These are phyloP conservation scores for Globodera ellingtonae DNA, from an alignment of 1,140 invertebrate species.

Conservation along the genomic window DNA sequence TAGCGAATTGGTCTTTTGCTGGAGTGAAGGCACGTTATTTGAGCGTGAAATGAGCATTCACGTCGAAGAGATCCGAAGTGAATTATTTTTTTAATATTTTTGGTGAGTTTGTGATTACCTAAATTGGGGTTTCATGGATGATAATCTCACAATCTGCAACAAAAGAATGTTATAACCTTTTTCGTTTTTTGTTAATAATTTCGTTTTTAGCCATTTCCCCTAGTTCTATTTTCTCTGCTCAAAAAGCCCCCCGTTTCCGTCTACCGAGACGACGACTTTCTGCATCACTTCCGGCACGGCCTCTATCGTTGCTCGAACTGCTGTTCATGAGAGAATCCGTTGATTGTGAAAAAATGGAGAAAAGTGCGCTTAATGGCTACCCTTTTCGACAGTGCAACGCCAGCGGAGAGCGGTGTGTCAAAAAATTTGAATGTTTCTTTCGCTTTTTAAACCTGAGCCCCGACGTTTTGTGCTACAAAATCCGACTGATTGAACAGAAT, in stretches of 20 bases:
- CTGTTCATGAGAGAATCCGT: not conserved
- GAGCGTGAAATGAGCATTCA: not conserved
- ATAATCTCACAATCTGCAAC: too few relatives aligned
- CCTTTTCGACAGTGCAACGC: not conserved
- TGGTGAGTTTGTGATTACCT: not conserved
- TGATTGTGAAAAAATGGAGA: not conserved
- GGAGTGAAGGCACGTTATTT: constrained; percentile 26
- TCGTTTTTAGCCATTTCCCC: not conserved
- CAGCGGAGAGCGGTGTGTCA: not conserved
- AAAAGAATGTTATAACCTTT: too few relatives aligned
- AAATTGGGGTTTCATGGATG: too few relatives aligned
- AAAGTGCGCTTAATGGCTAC: not conserved
- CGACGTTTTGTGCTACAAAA: too few relatives aligned
- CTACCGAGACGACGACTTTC: not conserved
- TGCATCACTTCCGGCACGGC: not conserved
- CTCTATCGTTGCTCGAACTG: constrained; percentile 1
- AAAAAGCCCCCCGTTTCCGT: not conserved
- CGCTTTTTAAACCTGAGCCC: too few relatives aligned
- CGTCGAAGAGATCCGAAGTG: constrained; percentile 7
- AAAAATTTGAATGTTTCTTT: too few relatives aligned
- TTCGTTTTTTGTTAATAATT: not conserved
- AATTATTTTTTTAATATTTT: not conserved
- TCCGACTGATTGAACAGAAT: too few relatives aligned
- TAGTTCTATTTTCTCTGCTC: not conserved
- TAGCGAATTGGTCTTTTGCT: constrained; percentile 25